phyloP scores from a whole-genome alignment of 2,888 invertebrate genomes.

The Drosophila setosimentum region DNA sequence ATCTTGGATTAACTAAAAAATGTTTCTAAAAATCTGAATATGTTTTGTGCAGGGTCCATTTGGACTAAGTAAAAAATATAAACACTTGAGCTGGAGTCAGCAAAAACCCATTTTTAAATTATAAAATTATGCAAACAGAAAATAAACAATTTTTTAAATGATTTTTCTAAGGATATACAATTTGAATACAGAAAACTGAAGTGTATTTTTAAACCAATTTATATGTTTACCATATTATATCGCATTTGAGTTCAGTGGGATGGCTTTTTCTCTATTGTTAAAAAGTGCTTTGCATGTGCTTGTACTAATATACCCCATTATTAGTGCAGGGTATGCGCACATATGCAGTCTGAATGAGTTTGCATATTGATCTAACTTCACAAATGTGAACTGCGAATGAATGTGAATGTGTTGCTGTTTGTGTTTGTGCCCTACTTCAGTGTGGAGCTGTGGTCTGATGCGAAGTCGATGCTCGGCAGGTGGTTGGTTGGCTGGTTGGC shows the following conservation, averaged over 20 bases:
- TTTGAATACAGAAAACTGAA: too few species aligned
- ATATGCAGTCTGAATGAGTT: slow-evolving; percentile 27
- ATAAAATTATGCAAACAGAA: too few species aligned
- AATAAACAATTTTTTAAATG: too few species aligned
- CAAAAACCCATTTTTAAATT: too few species aligned
- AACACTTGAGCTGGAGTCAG: background rate
- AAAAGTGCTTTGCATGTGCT: background rate
- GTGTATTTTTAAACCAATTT: background rate
- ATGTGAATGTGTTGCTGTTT: background rate
- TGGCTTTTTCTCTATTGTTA: background rate
- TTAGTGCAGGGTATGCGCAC: slow-evolving; percentile 15
- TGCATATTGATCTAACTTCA: slow-evolving; percentile 44
- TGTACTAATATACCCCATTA: background rate
- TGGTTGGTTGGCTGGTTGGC: slow-evolving; percentile 43
- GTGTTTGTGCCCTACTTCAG: slow-evolving; percentile 28
- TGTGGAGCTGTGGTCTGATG: slow-evolving; percentile 14
- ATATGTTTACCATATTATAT: background rate
- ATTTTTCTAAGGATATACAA: too few species aligned
- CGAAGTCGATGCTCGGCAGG: slow-evolving; percentile 30
- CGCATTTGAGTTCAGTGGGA: background rate
- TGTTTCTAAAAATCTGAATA: background rate
- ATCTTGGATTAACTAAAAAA: background rate
- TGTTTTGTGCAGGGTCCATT: background rate
- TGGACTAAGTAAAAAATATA: background rate
- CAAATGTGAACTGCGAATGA: slow-evolving; percentile 19